Evolutionary conservation across 2,113 vertebrate genomes (phyloP).

Genomic region (Ammodytes dubius): DNA sequence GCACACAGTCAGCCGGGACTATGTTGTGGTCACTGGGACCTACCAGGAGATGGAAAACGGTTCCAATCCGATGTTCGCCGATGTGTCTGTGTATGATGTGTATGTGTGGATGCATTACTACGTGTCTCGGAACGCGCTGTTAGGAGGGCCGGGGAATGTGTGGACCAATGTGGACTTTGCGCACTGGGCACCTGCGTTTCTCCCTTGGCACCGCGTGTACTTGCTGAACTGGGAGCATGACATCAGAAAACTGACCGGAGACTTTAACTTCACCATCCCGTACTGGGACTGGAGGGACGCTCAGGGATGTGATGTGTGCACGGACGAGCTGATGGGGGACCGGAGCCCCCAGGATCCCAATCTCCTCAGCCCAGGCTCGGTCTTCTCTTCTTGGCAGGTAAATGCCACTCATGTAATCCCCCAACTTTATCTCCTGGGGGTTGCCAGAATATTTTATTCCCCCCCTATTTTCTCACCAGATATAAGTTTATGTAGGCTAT

Average conservation of each 20-base stretch:
- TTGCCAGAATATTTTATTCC: not conserved
- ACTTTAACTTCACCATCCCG: conserved; percentile 91
- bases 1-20: conserved; percentile 87
- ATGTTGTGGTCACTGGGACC: conserved; percentile 90
- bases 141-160: conserved; percentile 87
- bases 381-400: conserved; percentile 97
- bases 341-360: conserved; percentile 84
- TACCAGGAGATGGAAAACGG: conserved; percentile 92
- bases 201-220: conserved; percentile 94
- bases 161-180: conserved; percentile 94
- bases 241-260: conserved; percentile 89
- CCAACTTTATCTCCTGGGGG: not conserved
- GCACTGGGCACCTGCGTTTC: conserved; percentile 93
- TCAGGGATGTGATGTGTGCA: conserved; percentile 89
- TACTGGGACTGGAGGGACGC: conserved; percentile 98
- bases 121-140: conserved; percentile 88
- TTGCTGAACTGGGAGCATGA: conserved; percentile 93
- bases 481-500: too few species aligned
- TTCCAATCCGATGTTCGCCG: conserved; percentile 88
- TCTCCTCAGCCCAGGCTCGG: conserved; percentile 91
- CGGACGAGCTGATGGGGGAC: conserved; percentile 92
- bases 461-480: not conserved
- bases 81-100: conserved; percentile 91
- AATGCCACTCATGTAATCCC: not conserved
- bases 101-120: conserved; percentile 99